Base-by-base conservation (phyloP, 2,888 invertebrate species). In the Schizotus pectinicornis region DNA sequence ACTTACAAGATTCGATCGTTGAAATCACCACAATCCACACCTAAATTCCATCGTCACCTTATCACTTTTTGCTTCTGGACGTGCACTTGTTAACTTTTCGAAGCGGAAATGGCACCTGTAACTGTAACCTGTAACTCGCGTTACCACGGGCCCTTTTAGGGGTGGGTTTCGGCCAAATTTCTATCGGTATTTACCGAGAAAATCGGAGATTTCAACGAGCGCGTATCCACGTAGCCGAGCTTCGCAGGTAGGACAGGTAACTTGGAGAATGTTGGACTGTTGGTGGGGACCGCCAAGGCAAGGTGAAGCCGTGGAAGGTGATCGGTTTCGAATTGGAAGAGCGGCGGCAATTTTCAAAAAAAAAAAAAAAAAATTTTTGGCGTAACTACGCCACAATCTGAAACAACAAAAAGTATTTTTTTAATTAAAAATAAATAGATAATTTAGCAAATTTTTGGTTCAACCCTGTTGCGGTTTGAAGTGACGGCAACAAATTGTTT, bases 1-100 rank as follows among this genome's bases (percentile, higher is more conserved):
- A 54, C 54, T 54, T 47, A 54, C 54, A n/a, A n/a, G 54, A 47
- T n/a, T 39, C 47, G 47, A 54, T 54, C 54, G 47, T 47, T 53
- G 45, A 53, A 33, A 22, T 50, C 14, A 31, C 22, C 7, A 30
- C 22, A 30, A 35, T 53, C 54, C 54, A 54, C 54, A 35, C 47
- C 54, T 54, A 47, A 47, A 54, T 54, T 54, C 54, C 47, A 45
- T 45, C 2, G 32, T 22, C 42, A 35, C 51, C 14, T 36, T 35
- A 6, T 34, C 33, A 41, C 41, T 8, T 12, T 13, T 34, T 34
- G 6, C 12, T 32, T 13, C 38, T 39, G 30, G 32, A n/a, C n/a
- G n/a, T n/a, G n/a, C 39, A 38, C 32, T 14, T 35, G 32, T 42
- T 22, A 34, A 50, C 39, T 41, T 50, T 42, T 51, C 43, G 31